phyloP scores from a whole-genome alignment of 2,797 vertebrate genomes.

The Champsocephalus esox region DNA sequence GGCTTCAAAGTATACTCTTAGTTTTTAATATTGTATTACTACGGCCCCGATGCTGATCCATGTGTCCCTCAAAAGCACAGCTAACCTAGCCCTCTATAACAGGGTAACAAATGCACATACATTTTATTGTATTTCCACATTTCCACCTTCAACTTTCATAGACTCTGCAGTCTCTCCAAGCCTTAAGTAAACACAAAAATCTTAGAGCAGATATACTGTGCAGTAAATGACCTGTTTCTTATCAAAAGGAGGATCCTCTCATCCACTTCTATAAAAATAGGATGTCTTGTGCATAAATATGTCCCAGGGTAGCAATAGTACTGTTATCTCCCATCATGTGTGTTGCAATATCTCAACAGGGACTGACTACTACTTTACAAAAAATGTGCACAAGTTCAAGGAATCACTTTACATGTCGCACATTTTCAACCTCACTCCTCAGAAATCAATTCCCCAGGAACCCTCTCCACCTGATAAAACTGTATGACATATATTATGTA shows the following conservation, averaged over 20 bases:
- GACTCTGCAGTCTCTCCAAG: neutral
- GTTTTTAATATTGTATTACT: neutral
- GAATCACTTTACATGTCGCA: conserved; percentile 7
- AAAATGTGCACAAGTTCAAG: conserved; percentile 28
- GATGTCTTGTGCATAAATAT: neutral
- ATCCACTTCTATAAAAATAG: conserved; percentile 29
- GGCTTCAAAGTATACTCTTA: neutral
- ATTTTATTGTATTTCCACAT: neutral
- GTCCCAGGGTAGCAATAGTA: conserved; percentile 21
- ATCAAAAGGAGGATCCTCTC: conserved; percentile 18
- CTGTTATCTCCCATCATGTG: conserved; percentile 2
- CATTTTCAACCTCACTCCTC: conserved; percentile 1
- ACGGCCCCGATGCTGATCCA: neutral
- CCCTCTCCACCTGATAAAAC: conserved; percentile 29
- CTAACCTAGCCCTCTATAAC: neutral
- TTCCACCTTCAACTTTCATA: neutral
- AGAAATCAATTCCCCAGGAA: conserved; percentile 21
- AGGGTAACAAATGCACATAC: neutral
- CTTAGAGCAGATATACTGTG: conserved; percentile 19
- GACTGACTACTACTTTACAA: neutral
- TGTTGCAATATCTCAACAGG: conserved; percentile 16
- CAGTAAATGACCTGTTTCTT: conserved; percentile 38
- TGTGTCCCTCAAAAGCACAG: neutral
- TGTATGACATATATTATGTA: conserved; percentile 13
- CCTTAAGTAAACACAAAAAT: conserved; percentile 31